Evolutionary conservation across 2,888 invertebrate genomes (phyloP).

Genomic region (Allacma fusca): DNA sequence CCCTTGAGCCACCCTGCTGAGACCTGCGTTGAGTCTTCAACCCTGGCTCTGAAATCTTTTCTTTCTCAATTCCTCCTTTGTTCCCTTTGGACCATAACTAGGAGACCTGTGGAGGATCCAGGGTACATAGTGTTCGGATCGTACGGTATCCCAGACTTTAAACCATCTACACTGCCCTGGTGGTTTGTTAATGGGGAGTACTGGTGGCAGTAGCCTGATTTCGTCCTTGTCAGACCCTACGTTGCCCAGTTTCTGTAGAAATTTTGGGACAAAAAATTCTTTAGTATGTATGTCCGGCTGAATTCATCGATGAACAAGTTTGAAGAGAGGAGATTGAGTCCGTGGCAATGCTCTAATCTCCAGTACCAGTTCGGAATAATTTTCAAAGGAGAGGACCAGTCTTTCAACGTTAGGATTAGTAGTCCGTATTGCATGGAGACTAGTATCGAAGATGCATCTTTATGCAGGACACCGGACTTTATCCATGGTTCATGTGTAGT

Average conservation of each 20-base stretch:
- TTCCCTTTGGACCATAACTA: constrained; percentile 25
- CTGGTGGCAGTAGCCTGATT: constrained; percentile 27
- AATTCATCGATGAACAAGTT: too few species aligned
- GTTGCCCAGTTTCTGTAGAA: constrained; percentile 22
- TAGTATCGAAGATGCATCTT: not conserved
- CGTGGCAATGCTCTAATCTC: constrained; percentile 19
- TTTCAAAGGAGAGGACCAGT: constrained; percentile 7
- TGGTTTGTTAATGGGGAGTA: constrained; percentile 22
- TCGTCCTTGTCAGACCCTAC: constrained; percentile 18
- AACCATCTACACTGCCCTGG: not conserved
- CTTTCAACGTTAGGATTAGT: not conserved
- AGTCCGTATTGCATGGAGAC: not conserved
- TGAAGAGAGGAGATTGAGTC: not conserved
- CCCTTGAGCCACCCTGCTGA: constrained; percentile 38
- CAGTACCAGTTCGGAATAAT: constrained; percentile 19
- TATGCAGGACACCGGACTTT: not conserved
- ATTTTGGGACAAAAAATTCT: not conserved
- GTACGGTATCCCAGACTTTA: not conserved
- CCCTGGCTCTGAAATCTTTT: constrained; percentile 20
- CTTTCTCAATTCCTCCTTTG: constrained; percentile 30
- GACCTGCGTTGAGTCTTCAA: constrained; percentile 25
- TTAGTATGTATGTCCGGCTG: not conserved
- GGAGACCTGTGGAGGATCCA: not conserved
- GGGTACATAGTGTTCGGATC: not conserved
- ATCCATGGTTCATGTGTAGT: not conserved